These are phyloP conservation scores for Sympetrum striolatum DNA, from an alignment of 2,888 invertebrate species.

Conservation along the genomic window DNA sequence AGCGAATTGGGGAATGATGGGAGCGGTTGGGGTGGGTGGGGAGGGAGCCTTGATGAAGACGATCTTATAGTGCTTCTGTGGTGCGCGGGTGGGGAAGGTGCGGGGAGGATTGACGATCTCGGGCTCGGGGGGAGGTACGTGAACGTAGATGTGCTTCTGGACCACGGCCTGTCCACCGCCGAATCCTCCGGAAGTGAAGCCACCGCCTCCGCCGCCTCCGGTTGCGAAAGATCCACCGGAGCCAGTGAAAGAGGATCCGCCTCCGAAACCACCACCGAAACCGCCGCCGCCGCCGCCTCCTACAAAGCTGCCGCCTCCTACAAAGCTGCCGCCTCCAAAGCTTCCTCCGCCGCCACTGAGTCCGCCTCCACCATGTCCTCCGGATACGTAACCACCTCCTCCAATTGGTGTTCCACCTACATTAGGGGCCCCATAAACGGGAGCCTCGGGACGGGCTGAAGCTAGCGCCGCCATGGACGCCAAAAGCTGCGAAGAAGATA, in stretches of 20 bases:
- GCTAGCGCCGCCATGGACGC: constrained; percentile 52
- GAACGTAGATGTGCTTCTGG: constrained; percentile 88
- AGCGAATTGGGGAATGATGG: constrained; percentile 78
- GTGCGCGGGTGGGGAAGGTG: constrained; percentile 70
- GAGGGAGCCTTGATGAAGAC: constrained; percentile 92
- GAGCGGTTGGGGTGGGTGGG: constrained; percentile 80
- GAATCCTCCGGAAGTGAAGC: constrained; percentile 59
- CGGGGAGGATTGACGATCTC: constrained; percentile 70
- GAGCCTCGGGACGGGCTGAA: constrained; percentile 51
- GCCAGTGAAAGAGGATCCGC: constrained; percentile 49
- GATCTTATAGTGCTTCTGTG: constrained; percentile 90
- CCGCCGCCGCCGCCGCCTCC: constrained; percentile 55
- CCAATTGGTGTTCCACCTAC: constrained; percentile 47
- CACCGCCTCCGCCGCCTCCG: constrained; percentile 46
- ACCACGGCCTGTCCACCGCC: constrained; percentile 66
- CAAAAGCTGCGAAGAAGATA: constrained; percentile 50
- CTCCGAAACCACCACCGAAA: constrained; percentile 41
- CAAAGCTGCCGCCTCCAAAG: constrained; percentile 51
- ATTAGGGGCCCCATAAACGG: constrained; percentile 44
- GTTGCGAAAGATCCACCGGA: constrained; percentile 21
- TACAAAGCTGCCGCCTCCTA: constrained; percentile 51
- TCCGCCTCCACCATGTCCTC: constrained; percentile 13
- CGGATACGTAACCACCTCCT: constrained; percentile 6
- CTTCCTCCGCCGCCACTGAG: constrained; percentile 40
- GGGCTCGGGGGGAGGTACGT: constrained; percentile 89